phyloP scores from a whole-genome alignment of 2,888 invertebrate genomes.

The Eucriotettix oculatus region DNA sequence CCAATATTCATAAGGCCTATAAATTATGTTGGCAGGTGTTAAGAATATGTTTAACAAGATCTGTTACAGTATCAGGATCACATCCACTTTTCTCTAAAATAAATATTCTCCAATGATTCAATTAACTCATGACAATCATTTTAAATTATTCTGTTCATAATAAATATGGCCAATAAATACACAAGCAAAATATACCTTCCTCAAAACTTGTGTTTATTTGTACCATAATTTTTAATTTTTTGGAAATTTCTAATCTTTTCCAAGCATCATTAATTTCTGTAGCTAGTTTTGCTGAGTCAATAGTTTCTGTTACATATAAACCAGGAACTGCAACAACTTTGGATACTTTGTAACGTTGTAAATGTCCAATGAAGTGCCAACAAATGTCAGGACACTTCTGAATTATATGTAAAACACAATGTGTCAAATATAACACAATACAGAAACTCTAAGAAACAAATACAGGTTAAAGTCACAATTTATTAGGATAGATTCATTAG shows the following conservation, averaged over 20 bases:
- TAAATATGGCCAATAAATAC: not conserved
- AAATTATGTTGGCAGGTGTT: slow-evolving; percentile 60
- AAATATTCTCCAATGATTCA: slow-evolving; percentile 4
- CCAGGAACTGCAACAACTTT: slow-evolving; percentile 62
- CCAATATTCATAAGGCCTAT: slow-evolving; percentile 96
- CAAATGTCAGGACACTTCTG: slow-evolving; percentile 74
- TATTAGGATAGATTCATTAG: too few relatives aligned
- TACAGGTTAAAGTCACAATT: too few relatives aligned
- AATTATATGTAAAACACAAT: slow-evolving; percentile 31
- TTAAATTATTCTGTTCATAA: not conserved
- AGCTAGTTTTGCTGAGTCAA: slow-evolving; percentile 74
- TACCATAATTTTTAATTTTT: slow-evolving; percentile 65
- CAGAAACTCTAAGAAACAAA: too few relatives aligned
- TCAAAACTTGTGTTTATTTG: slow-evolving; percentile 95
- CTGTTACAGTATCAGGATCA: slow-evolving; percentile 40
- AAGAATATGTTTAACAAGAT: slow-evolving; percentile 53
- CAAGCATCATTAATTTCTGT: slow-evolving; percentile 58
- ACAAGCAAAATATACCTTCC: slow-evolving; percentile 42
- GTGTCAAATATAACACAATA: too few relatives aligned
- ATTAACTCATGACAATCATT: not conserved
- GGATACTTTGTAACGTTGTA: slow-evolving; percentile 87
- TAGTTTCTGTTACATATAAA: slow-evolving; percentile 73
- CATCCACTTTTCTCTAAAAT: slow-evolving; percentile 73
- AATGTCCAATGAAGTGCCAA: slow-evolving; percentile 96
- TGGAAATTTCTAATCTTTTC: slow-evolving; percentile 37